Conservation (phyloP, 2,797 vertebrate species). For the Sparidentex hasta region DNA sequence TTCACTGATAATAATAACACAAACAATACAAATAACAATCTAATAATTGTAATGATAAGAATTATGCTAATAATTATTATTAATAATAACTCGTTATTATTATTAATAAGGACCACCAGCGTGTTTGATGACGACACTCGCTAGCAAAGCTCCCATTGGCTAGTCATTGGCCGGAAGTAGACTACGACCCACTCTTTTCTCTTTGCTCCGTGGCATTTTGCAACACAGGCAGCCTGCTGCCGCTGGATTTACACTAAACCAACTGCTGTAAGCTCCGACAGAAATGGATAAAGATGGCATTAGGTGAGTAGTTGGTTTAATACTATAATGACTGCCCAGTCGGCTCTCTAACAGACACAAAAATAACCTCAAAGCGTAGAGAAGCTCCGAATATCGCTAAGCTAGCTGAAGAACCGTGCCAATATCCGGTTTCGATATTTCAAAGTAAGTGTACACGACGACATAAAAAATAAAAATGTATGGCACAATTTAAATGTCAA, state of each 20-base stretch:
- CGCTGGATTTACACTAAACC: neutral
- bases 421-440: constrained; percentile 49
- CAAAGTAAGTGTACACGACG: constrained; percentile 38
- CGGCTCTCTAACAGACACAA: neutral
- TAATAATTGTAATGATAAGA: neutral
- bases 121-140: constrained; percentile 65
- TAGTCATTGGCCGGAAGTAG: constrained; percentile 68
- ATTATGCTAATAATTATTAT: neutral
- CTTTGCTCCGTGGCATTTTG: constrained; percentile 82
- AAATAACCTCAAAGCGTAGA: constrained; percentile 37
- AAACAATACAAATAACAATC: too few species aligned
- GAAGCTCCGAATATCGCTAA: constrained; percentile 32
- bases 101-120: constrained; percentile 42
- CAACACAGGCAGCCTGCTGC: constrained; percentile 12
- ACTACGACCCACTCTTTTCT: constrained; percentile 55
- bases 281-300: constrained; percentile 18
- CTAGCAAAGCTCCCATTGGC: constrained; percentile 68
- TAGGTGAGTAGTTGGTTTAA: constrained; percentile 55
- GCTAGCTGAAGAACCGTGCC: neutral
- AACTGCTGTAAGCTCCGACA: neutral
- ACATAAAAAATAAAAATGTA: too few species aligned
- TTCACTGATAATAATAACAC: too few species aligned
- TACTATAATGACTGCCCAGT: too few species aligned
- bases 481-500: neutral
- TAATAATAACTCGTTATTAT: neutral